Conservation (phyloP, 2,797 vertebrate genomes). For the Xenopus petersii region DNA sequence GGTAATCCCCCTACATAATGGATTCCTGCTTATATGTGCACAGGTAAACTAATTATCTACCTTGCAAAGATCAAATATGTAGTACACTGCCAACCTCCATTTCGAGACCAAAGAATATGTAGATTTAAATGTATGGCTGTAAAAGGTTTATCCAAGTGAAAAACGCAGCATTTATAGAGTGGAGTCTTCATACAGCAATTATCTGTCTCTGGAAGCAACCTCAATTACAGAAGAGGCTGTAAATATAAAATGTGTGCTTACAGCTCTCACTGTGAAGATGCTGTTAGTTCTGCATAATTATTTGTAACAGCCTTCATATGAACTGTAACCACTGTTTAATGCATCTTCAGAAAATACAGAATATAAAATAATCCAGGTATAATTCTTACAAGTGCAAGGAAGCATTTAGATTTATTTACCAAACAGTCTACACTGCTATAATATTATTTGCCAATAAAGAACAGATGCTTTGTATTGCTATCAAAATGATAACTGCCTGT, state of each 20-base stretch:
- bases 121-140: background rate
- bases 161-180: background rate
- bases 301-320: constrained; percentile 26
- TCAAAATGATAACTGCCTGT: too few relatives aligned
- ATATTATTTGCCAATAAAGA: too few relatives aligned
- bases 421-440: too few relatives aligned
- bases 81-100: too few relatives aligned
- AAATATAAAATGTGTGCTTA: constrained; percentile 38
- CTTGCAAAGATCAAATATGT: too few relatives aligned
- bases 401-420: constrained; percentile 17
- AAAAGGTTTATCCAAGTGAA: background rate
- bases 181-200: constrained; percentile 19
- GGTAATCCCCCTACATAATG: too few relatives aligned
- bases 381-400: background rate
- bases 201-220: constrained; percentile 13
- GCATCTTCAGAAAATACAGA: constrained; percentile 5
- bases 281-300: constrained; percentile 37
- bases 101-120: too few relatives aligned
- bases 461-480: too few relatives aligned
- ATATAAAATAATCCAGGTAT: constrained; percentile 13
- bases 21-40: too few relatives aligned
- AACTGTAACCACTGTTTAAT: constrained; percentile 31
- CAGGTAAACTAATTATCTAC: too few relatives aligned
- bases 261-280: constrained; percentile 14
- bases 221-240: constrained; percentile 27